Percentiles rank a stretch among this genome's conserved stretches.
These are phyloP conservation scores for Mugil cephalus DNA, from an alignment of 2,113 vertebrate genomes.

Conservation along the genomic window DNA sequence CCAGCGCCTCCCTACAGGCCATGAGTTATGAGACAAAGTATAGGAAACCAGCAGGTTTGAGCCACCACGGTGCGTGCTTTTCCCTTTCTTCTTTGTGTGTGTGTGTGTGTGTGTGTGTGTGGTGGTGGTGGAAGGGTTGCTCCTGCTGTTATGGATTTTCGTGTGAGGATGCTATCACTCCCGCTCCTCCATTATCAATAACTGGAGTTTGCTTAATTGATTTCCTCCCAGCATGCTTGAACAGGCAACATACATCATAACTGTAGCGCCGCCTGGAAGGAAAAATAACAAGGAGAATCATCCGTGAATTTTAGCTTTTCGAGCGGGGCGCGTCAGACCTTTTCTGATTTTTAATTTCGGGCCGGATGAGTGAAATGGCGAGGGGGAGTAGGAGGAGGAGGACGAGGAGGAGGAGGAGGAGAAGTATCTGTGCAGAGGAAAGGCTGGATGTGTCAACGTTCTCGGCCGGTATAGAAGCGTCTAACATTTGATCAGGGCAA, in stretches of 20 bases:
- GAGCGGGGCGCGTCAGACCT: conserved; percentile 40
- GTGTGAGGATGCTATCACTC: conserved; percentile 73
- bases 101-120: conserved; percentile 21
- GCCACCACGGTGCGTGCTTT: conserved; percentile 31
- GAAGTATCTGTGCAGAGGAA: conserved; percentile 36
- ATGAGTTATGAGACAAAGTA: conserved; percentile 79
- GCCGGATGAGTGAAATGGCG: conserved; percentile 39
- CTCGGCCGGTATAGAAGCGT: conserved; percentile 50
- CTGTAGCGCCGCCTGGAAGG: conserved; percentile 30
- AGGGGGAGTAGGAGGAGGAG: background rate
- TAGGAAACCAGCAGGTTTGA: conserved; percentile 73
- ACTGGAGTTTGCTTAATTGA: conserved; percentile 79
- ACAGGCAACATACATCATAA: conserved; percentile 71
- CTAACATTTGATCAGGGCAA: conserved; percentile 81
- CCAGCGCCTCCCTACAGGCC: conserved; percentile 70
- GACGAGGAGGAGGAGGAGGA: background rate
- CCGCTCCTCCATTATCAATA: conserved; percentile 74
- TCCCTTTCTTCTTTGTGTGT: background rate
- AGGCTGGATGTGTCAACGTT: conserved; percentile 59
- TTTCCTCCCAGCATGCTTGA: conserved; percentile 70
- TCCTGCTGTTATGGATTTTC: conserved; percentile 73
- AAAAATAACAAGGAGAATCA: conserved; percentile 27
- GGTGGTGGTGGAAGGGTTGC: too few species aligned
- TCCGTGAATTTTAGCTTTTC: conserved; percentile 41
- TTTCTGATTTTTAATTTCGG: conserved; percentile 69